Evolutionary conservation across 2,797 vertebrate species (phyloP).

Genomic region (Zalophus californianus): DNA sequence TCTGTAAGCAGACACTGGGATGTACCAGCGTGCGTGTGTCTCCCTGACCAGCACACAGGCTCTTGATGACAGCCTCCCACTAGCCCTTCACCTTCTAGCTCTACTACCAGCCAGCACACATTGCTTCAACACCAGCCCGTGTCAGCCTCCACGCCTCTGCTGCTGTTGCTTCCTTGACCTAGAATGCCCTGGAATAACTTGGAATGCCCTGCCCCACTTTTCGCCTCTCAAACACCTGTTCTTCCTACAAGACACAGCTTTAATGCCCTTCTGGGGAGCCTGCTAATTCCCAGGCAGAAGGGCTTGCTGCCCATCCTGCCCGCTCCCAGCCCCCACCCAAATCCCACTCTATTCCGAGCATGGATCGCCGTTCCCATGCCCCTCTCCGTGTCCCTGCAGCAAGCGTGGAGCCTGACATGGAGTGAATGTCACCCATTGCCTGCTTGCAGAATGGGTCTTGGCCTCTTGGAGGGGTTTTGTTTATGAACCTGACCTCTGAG

Average conservation of each 20-base stretch:
- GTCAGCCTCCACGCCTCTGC: neutral
- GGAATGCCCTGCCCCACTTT: neutral
- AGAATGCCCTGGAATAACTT: neutral
- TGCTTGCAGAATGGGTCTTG: neutral
- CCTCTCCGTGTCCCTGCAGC: neutral
- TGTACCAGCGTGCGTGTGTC: too few species aligned
- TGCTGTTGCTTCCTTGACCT: neutral
- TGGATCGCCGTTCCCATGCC: rapidly evolving
- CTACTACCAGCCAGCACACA: too few species aligned
- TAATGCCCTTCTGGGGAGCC: neutral
- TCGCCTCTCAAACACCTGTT: too few species aligned
- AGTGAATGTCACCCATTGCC: neutral
- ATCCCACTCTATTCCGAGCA: neutral
- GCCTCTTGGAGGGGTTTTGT: neutral
- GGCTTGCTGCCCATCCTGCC: rapidly evolving
- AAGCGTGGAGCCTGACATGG: neutral
- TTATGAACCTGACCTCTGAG: neutral
- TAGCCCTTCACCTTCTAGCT: neutral
- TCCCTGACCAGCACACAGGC: rapidly evolving
- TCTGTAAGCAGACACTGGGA: neutral
- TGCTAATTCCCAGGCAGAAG: neutral
- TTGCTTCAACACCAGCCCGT: neutral
- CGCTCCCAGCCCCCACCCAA: rapidly evolving
- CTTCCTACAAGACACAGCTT: neutral
- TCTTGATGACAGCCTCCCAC: neutral